These are phyloP conservation scores for Orycteropus afer DNA, from an alignment of 2,113 vertebrate species.

Conservation along the genomic window DNA sequence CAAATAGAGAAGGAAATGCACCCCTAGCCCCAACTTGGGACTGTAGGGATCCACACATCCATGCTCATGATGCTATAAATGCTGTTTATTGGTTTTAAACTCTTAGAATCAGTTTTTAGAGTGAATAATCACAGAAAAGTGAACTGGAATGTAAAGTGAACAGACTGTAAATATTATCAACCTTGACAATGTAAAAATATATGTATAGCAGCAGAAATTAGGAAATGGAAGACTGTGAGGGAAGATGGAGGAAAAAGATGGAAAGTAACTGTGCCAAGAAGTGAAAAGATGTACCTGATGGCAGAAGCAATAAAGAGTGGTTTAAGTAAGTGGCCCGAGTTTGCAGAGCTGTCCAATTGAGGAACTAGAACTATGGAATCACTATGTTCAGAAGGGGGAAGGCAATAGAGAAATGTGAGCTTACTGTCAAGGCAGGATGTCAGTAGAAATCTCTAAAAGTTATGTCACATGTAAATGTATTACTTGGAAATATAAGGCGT, in stretches of 20 bases:
- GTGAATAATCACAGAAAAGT: background rate
- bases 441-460: background rate
- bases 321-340: background rate
- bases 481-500: background rate
- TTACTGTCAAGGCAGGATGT: background rate
- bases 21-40: background rate
- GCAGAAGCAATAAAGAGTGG: background rate
- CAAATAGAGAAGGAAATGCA: background rate
- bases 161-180: background rate
- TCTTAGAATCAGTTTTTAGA: background rate
- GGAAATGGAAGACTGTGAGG: background rate
- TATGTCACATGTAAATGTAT: background rate
- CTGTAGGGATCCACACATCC: background rate
- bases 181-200: background rate
- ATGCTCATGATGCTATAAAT: background rate
- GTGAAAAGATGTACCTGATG: background rate
- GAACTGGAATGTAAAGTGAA: background rate
- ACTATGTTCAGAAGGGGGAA: background rate
- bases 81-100: constrained; percentile 14
- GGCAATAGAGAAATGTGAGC: background rate
- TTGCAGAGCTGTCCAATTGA: background rate
- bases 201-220: background rate
- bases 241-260: background rate
- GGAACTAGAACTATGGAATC: background rate
- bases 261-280: background rate